phyloP scores from a whole-genome alignment of 2,113 vertebrate species.

The Cynopterus brachyotis region DNA sequence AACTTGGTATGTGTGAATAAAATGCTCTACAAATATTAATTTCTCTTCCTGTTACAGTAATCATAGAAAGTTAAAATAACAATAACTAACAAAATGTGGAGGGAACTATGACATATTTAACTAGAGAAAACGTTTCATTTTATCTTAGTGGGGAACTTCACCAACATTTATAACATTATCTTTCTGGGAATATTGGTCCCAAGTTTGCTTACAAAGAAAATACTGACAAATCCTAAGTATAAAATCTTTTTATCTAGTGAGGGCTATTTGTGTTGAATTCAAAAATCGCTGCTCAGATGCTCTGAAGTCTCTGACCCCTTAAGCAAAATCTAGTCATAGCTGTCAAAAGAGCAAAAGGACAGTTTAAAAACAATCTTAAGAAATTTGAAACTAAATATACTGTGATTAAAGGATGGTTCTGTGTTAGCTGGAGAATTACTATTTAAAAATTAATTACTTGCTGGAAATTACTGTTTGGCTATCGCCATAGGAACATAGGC shows the following conservation, averaged over 20 bases:
- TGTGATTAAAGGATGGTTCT: not conserved
- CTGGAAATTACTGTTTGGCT: no score
- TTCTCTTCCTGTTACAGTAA: not conserved
- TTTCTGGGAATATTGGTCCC: not conserved
- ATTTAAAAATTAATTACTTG: no score
- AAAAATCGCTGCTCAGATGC: not conserved
- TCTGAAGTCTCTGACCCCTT: not conserved
- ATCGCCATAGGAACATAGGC: no score
- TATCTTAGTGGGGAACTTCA: not conserved
- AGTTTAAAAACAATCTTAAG: not conserved
- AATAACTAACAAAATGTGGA: not conserved
- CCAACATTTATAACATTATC: not conserved
- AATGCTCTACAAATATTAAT: not conserved
- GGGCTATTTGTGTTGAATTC: not conserved
- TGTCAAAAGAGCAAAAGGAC: not conserved
- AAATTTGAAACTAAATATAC: not conserved
- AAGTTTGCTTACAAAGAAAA: constrained; percentile 19
- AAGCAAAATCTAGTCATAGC: not conserved
- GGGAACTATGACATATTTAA: not conserved
- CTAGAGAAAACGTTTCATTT: not conserved
- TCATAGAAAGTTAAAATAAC: not conserved
- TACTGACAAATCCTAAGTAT: not conserved
- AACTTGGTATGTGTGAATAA: not conserved
- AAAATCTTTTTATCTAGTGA: not conserved
- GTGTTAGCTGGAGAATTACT: no score